Percentiles rank a stretch among this genome's conserved stretches.
Evolutionary conservation across 1,140 invertebrate species (phyloP).

Genomic region (Schlechtendalia chinensis): DNA sequence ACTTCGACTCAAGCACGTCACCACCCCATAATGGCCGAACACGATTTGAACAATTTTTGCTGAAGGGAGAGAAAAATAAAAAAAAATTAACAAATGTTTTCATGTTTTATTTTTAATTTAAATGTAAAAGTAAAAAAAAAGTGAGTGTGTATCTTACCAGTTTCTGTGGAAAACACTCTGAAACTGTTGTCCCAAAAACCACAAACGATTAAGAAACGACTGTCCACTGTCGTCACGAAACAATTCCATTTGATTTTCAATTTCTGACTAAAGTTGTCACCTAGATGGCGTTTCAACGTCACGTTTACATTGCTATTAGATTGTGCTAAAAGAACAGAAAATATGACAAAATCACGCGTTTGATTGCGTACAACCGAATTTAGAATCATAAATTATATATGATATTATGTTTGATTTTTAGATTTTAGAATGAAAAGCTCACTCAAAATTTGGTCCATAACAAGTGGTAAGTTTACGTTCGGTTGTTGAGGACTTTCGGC

Average conservation of each 20-base stretch:
- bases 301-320: conserved; percentile 65
- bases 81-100: background rate
- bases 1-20: conserved; percentile 92
- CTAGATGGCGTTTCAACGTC: conserved; percentile 78
- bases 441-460: conserved; percentile 94
- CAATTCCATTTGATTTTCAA: conserved; percentile 88
- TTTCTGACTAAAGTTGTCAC: conserved; percentile 95
- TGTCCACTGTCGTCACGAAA: conserved; percentile 97
- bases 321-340: conserved; percentile 63
- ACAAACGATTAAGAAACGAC: conserved; percentile 93
- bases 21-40: conserved; percentile 97
- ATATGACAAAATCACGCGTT: background rate
- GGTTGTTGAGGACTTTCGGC: conserved; percentile 71
- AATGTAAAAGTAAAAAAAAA: background rate
- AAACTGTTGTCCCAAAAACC: conserved; percentile 99
- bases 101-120: background rate
- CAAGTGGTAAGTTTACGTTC: conserved; percentile 82
- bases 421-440: too few relatives aligned
- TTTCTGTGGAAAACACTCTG: conserved; percentile 94
- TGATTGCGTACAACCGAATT: too few relatives aligned
- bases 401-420: too few relatives aligned
- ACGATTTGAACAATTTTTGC: conserved; percentile 97
- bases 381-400: too few relatives aligned
- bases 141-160: conserved; percentile 64
- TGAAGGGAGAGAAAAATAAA: conserved; percentile 55